phyloP scores from a whole-genome alignment of 53 echinoderm and acorn worm genomes.

The Luidia sarsii region DNA sequence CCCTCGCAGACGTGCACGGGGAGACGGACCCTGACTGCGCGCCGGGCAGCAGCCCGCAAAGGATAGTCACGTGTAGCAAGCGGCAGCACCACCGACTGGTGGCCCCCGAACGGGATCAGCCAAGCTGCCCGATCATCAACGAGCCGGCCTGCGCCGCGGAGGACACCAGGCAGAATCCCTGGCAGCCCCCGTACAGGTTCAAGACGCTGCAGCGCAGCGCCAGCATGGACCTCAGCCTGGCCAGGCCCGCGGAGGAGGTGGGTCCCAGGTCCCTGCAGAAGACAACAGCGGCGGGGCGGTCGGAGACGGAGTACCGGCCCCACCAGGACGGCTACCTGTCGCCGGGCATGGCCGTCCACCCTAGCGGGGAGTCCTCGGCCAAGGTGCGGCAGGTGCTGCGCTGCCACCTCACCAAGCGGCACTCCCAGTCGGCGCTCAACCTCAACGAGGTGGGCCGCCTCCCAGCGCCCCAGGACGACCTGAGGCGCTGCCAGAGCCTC shows the following conservation, averaged over 20 bases:
- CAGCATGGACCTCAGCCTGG: slow-evolving; percentile 85
- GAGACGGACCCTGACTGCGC: neutral
- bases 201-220: slow-evolving; percentile 80
- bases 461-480: slow-evolving; percentile 58
- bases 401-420: slow-evolving; percentile 80
- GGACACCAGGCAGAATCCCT: slow-evolving; percentile 12
- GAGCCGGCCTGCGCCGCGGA: slow-evolving; percentile 19
- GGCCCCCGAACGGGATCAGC: neutral
- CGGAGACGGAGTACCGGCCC: neutral
- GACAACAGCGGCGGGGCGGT: neutral
- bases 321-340: slow-evolving; percentile 14
- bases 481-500: slow-evolving; percentile 81
- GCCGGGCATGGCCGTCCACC: slow-evolving; percentile 25
- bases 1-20: neutral
- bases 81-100: neutral
- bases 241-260: slow-evolving; percentile 33
- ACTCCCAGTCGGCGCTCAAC: slow-evolving; percentile 92
- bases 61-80: too few relatives aligned
- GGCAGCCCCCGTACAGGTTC: slow-evolving; percentile 37
- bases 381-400: slow-evolving; percentile 91
- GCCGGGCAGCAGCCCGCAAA: neutral
- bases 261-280: slow-evolving; percentile 2
- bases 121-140: slow-evolving; percentile 4
- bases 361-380: slow-evolving; percentile 77
- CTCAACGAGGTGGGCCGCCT: slow-evolving; percentile 79